Base-by-base conservation (phyloP, 2,797 vertebrate species). In the Varecia variegata region DNA sequence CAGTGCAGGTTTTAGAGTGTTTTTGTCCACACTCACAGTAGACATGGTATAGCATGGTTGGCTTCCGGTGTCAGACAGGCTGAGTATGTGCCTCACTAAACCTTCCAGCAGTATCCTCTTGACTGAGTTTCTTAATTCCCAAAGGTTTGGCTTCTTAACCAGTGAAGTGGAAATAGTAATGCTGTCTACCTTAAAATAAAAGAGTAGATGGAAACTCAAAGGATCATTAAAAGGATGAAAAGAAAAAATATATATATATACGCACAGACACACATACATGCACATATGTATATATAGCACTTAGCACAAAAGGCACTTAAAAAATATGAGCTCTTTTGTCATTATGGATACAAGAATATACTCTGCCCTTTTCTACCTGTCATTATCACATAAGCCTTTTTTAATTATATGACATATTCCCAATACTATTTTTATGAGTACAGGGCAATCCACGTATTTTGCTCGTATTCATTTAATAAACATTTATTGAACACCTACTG, bases 21-120 rank as follows among this genome's bases (percentile, higher is more conserved):
- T 12, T 60, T 38, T 71, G 25, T 21, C 85, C 23, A 1, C 45
- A 54, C 58, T 76, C 32, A 52, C 40, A 62, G 32, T 68, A 47
- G 14, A 74, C 47, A 17, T 2, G 32, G 6, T 2, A 0, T 4
- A 32, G 4, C 3, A 3, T 4, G 13, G 43, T 43, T 25, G 1
- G 12, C 18, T 1, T 13, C 21, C 2, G 0, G 7, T 3, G 12
- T 10, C 21, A 32, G 21, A n/a, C 10, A 1, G 3, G 56, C 21
- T 43, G 67, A 18, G 7, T 25, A 20, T 9, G 23, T 30, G 35
- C 3, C 58, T 40, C 6, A 12, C 3, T 13, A 40, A 23, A 1
- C 27, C 14, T 43, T 21, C n/a, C 14, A 32, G 56, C 5, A 15
- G 21, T 2, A 7, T 5, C 35, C 21, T 58, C 73, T 60, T 45